Evolutionary conservation across 2,797 vertebrate genomes (phyloP).

Genomic region (Hyperoplus lanceolatus): DNA sequence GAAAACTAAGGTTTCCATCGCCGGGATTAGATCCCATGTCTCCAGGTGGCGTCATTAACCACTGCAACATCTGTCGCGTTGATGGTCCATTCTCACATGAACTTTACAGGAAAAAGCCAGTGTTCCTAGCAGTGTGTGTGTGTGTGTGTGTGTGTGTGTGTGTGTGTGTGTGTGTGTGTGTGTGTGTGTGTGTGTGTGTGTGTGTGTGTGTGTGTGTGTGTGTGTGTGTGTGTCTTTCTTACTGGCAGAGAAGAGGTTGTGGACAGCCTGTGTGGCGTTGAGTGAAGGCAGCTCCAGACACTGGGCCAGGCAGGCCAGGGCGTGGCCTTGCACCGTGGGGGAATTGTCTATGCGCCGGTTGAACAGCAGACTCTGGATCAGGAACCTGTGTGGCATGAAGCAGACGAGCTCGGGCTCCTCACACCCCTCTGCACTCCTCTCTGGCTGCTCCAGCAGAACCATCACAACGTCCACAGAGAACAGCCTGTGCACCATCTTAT

Average conservation of each 20-base stretch:
- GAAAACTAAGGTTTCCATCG: too few relatives aligned
- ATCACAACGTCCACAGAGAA: slow-evolving; percentile 93
- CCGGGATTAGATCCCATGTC: too few relatives aligned
- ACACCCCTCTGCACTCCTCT: slow-evolving; percentile 77
- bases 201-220: background rate
- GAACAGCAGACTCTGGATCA: slow-evolving; percentile 91
- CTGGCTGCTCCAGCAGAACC: slow-evolving; percentile 89
- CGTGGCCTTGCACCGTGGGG: slow-evolving; percentile 90
- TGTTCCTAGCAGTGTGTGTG: too few relatives aligned
- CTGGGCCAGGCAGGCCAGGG: slow-evolving; percentile 89
- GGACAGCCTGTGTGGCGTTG: slow-evolving; percentile 81
- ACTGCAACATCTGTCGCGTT: too few relatives aligned
- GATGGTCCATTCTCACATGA: too few relatives aligned
- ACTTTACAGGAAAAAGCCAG: too few relatives aligned
- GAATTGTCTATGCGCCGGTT: slow-evolving; percentile 89
- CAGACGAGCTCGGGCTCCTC: slow-evolving; percentile 77
- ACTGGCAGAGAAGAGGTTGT: slow-evolving; percentile 89
- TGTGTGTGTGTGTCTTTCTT: slow-evolving; percentile 59
- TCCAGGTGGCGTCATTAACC: too few relatives aligned
- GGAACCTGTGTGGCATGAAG: slow-evolving; percentile 89
- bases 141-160: too few relatives aligned
- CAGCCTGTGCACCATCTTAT: slow-evolving; percentile 88
- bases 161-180: too few relatives aligned
- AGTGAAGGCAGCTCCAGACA: slow-evolving; percentile 88
- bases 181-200: background rate